phyloP scores from a whole-genome alignment of 92 coral and sea anemone genomes.

The Siderastrea radians region DNA sequence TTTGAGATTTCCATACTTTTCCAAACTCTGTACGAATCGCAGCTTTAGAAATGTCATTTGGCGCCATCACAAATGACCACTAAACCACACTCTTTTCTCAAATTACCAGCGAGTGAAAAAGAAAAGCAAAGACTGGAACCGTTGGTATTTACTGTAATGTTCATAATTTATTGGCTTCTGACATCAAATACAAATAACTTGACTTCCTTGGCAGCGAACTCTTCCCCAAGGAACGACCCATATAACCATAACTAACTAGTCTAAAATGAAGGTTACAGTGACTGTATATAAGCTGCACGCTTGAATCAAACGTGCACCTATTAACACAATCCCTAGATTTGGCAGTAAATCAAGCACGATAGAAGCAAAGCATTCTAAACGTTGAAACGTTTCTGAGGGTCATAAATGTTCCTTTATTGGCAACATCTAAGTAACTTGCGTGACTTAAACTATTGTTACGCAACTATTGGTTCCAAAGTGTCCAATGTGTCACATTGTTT shows the following conservation, averaged over 20 bases:
- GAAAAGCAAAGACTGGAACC: neutral
- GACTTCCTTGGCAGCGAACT: constrained; percentile 64
- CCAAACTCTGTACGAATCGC: too few relatives aligned
- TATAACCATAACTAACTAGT: constrained; percentile 24
- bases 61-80: too few relatives aligned
- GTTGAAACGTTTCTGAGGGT: too few relatives aligned
- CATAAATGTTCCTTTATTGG: neutral
- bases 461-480: neutral
- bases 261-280: constrained; percentile 7
- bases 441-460: neutral
- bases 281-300: neutral
- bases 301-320: neutral
- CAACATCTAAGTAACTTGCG: neutral
- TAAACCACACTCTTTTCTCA: neutral
- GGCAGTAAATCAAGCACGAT: neutral
- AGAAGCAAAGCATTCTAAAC: neutral
- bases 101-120: neutral
- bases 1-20: too few relatives aligned
- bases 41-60: too few relatives aligned
- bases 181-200: constrained; percentile 89
- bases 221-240: constrained; percentile 37
- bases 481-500: neutral
- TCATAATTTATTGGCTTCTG: constrained; percentile 92
- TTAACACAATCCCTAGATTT: constrained; percentile 16
- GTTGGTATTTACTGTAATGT: constrained; percentile 12